A percentile compares a stretch with the other conserved stretches of the same genome.
These are phyloP conservation scores for Sinella curviseta DNA, from an alignment of 1,140 invertebrate genomes.

Conservation along the genomic window DNA sequence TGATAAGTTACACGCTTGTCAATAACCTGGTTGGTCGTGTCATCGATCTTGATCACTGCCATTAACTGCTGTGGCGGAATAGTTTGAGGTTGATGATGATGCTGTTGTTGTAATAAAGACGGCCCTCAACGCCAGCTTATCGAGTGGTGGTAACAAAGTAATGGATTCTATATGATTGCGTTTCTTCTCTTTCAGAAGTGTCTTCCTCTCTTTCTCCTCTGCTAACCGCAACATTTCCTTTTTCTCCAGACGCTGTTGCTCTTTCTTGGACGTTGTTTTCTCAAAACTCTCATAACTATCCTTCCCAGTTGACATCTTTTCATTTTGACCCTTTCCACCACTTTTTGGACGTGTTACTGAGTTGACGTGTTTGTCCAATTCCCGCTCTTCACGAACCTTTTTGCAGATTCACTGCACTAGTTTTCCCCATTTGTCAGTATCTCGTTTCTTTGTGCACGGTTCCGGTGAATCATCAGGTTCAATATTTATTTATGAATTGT, in stretches of 20 bases:
- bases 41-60: slow-evolving; percentile 30
- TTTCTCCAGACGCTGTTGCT: background rate
- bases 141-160: background rate
- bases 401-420: background rate
- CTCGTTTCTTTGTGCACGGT: background rate
- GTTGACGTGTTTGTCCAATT: too few relatives aligned
- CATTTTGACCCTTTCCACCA: too few relatives aligned
- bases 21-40: slow-evolving; percentile 32
- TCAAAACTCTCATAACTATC: background rate
- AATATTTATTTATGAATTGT: background rate
- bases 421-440: background rate
- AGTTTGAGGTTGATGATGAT: background rate
- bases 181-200: slow-evolving; percentile 28
- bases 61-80: background rate
- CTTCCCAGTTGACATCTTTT: background rate
- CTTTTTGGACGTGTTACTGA: too few relatives aligned
- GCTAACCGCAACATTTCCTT: slow-evolving; percentile 1
- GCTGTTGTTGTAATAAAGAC: background rate
- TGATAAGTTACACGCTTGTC: slow-evolving; percentile 80
- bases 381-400: background rate
- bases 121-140: background rate
- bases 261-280: background rate
- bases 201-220: slow-evolving; percentile 28
- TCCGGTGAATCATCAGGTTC: slow-evolving; percentile 41
- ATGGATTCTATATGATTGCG: slow-evolving; percentile 8